These are phyloP conservation scores for Xyrauchen texanus DNA, from an alignment of 2,113 vertebrate species.

Conservation along the genomic window DNA sequence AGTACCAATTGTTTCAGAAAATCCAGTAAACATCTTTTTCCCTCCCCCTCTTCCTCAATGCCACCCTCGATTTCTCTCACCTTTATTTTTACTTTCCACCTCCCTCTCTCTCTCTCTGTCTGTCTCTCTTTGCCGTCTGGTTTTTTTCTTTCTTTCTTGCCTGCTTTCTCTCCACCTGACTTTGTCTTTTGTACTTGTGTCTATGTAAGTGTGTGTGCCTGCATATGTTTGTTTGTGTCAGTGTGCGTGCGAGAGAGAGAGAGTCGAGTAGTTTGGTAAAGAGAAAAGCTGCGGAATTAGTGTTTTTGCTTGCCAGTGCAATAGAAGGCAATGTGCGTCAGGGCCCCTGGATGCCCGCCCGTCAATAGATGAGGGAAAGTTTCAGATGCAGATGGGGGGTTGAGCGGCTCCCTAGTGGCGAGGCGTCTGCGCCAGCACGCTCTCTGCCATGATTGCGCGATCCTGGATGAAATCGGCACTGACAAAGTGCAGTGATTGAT, in stretches of 20 bases:
- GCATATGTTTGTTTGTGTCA: constrained; percentile 28
- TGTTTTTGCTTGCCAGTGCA: constrained; percentile 96
- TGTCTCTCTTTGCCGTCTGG: too few relatives aligned
- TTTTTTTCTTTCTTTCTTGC: too few relatives aligned
- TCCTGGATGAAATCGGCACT: constrained; percentile 89
- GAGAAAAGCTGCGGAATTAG: constrained; percentile 84
- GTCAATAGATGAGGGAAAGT: constrained; percentile 80
- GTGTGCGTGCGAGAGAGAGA: constrained; percentile 55
- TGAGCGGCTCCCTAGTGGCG: constrained; percentile 78
- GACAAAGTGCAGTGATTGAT: constrained; percentile 98
- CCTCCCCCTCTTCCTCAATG: constrained; percentile 44
- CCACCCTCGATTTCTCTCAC: constrained; percentile 53
- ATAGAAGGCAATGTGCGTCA: constrained; percentile 88
- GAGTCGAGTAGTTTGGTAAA: constrained; percentile 56
- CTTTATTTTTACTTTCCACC: constrained; percentile 44
- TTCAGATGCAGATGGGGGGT: constrained; percentile 79
- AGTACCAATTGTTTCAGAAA: constrained; percentile 84
- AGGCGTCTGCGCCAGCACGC: constrained; percentile 46
- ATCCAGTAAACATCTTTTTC: constrained; percentile 64
- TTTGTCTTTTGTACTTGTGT: constrained; percentile 34
- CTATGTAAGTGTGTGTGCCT: too few relatives aligned
- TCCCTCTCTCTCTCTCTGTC: constrained; percentile 22
- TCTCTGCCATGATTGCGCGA: constrained; percentile 80
- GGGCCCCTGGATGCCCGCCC: constrained; percentile 69
- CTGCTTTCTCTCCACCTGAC: constrained; percentile 17